Evolutionary conservation across 2,113 vertebrate genomes (phyloP), one percentile per base, ranked within the genome.

Genomic region (Heliornis fulica): DNA sequence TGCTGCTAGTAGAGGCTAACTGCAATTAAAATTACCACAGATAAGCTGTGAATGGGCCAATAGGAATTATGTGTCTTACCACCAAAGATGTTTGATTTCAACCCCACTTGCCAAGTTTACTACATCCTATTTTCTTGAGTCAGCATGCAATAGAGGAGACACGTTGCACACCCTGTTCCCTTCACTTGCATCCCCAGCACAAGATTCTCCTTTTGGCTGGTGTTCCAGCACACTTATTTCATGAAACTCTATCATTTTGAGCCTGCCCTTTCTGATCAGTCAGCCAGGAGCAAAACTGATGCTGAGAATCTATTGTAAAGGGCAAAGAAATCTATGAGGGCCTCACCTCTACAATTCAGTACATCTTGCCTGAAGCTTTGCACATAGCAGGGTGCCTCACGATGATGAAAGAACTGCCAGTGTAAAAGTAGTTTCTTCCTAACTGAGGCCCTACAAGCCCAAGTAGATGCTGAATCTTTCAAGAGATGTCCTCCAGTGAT

Each of bases 151-250:
- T 46, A 63, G 85, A 75, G 92, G 79, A 50, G 83, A n/a, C 2
- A 4, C 66, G 8, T 74, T 10, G 4, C 94, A 95, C 63, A 88
- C 72, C 76, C 43, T n/a, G 4, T 87, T 76, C 93, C 83, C 46
- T 94, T 96, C 95, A 82, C 95, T 74, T 82, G 90, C 83, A 69
- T 83, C 87, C 93, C 94, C 92, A 76, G 89, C 90, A 82, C 94
- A 63, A 91, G 83, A 48, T 50, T 96, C 91, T 88, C 60, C 15
- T 92, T 93, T 57, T 63, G 90, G 63, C 88, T 79, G 94, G 80
- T 10, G 43, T 82, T 91, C 71, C 90, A 87, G 91, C 78, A 92
- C 92, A 43, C 89, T 92, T 91, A 90, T 91, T 96, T 96, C 96
- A 89, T 93, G 54, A 97, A 95, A 87, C 76, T 95, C 59, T 25